Evolutionary conservation across 30 jellyfish, hydroid and myxozoan genomes (phyloP), one percentile per base, ranked within the genome.

Genomic region (Catostylus mosaicus): DNA sequence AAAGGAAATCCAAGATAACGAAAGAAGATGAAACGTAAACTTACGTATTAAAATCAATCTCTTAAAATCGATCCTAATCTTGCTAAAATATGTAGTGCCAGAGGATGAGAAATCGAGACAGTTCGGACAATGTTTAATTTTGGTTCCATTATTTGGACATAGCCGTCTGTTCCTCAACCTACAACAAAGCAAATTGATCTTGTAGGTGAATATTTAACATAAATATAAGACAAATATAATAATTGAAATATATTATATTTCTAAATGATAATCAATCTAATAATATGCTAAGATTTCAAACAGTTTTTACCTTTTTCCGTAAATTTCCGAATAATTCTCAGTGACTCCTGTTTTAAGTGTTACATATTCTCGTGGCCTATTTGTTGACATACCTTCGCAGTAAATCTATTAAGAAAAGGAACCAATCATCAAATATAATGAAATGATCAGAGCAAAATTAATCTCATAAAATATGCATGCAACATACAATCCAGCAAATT

Each of bases 51-150:
- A 63, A 26, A 85, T 88, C 72, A 94, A 36, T 54, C 90, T 70
- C 59, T 66, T 89, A 27, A 94, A 54, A 81, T 94, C 97, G 66
- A 94, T 72, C 33, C 99, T 88, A 75, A 94, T 88, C 75, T 94
- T 94, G 81, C 94, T 94, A 80, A 94, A 94, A 65, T 73, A 94
- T 60, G 97, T 94, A 1, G 96, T 89, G 11, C 99, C 99, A 33
- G 99, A 94, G 33, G 99, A 97, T n/a, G 96, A 37, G 61, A 90
- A 94, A 63, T 94, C 99, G 32, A 94, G 30, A 47, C 99, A 94
- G 40, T 84, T 76, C 2, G 83, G 84, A 62, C 99, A 94, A 7
- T 81, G 83, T 26, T 61, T 69, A 27, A 73, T 81, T 22, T 94
- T 89, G 36, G 88, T 84, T 24, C 96, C 97, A 37, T 89, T 80